Conservation (phyloP, 2,113 vertebrate species). For the Pseudopipra pipra region DNA sequence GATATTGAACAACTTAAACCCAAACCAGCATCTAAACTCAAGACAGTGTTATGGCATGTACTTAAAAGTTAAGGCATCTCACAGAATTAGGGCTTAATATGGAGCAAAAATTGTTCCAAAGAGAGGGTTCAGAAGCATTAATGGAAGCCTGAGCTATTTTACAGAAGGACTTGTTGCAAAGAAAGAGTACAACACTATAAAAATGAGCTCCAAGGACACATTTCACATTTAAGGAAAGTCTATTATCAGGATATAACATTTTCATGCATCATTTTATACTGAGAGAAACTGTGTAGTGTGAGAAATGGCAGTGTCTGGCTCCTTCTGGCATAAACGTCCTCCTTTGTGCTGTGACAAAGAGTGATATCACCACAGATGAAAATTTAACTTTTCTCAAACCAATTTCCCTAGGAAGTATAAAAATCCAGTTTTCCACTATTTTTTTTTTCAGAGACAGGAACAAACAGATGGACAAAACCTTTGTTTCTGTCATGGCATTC, state of each 20-base stretch:
- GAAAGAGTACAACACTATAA: not conserved
- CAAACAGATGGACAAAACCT: not conserved
- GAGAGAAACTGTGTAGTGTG: not conserved
- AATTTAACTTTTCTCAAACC: not conserved
- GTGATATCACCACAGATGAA: not conserved
- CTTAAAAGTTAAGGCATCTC: not conserved
- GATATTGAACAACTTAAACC: not conserved
- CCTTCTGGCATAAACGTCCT: not conserved
- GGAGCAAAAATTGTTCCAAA: not conserved
- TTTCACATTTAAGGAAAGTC: slow-evolving; percentile 12
- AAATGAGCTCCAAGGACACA: slow-evolving; percentile 39
- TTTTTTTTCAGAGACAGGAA: not conserved
- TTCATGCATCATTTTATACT: slow-evolving; percentile 6
- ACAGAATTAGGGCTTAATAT: not conserved
- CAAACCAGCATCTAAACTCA: not conserved
- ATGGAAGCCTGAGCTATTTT: not conserved
- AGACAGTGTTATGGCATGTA: not conserved
- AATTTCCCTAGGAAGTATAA: not conserved
- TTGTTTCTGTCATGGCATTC: not conserved
- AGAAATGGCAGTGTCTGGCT: not conserved
- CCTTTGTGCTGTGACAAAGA: not conserved
- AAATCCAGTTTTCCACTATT: not conserved
- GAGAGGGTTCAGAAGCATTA: not conserved
- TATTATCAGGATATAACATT: slow-evolving; percentile 17
- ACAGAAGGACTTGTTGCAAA: not conserved